A percentile compares a stretch with the other conserved stretches of the same genome.
These are phyloP conservation scores for Crotalus adamanteus DNA, from an alignment of 2,797 vertebrate species.

Conservation along the genomic window DNA sequence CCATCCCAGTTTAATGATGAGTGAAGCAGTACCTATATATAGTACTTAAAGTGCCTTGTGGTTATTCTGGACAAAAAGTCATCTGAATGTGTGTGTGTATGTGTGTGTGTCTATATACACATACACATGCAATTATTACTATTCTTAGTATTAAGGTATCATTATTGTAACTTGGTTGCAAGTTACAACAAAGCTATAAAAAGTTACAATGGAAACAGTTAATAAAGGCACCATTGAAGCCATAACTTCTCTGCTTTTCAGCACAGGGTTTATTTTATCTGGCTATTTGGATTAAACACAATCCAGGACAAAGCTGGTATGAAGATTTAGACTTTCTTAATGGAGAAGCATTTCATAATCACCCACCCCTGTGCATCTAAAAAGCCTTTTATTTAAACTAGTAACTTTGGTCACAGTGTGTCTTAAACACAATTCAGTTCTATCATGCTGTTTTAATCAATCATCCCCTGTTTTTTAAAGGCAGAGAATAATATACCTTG, in stretches of 20 bases:
- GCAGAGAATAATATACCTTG: conserved; percentile 64
- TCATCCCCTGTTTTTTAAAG: conserved; percentile 62
- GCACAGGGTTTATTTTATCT: conserved; percentile 64
- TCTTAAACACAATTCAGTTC: conserved; percentile 71
- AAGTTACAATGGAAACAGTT: conserved; percentile 53
- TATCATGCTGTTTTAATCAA: conserved; percentile 76
- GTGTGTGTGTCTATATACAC: not conserved
- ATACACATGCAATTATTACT: conserved; percentile 55
- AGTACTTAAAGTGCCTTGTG: conserved; percentile 64
- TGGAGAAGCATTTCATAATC: conserved; percentile 57
- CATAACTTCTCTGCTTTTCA: conserved; percentile 53
- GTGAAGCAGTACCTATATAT: conserved; percentile 70
- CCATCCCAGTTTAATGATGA: conserved; percentile 53
- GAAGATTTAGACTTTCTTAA: conserved; percentile 55
- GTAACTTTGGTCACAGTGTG: conserved; percentile 71
- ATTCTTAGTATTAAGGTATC: conserved; percentile 67
- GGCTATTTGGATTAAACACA: conserved; percentile 72
- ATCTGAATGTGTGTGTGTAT: conserved; percentile 42
- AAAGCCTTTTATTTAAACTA: conserved; percentile 67
- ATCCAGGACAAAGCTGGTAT: conserved; percentile 57
- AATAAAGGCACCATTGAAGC: conserved; percentile 43
- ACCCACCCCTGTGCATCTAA: conserved; percentile 45
- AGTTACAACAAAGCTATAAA: conserved; percentile 62
- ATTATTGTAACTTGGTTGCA: conserved; percentile 67
- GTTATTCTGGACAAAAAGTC: conserved; percentile 64